Evolutionary conservation across 2,113 vertebrate genomes (phyloP).

Genomic region (Perca flavescens): DNA sequence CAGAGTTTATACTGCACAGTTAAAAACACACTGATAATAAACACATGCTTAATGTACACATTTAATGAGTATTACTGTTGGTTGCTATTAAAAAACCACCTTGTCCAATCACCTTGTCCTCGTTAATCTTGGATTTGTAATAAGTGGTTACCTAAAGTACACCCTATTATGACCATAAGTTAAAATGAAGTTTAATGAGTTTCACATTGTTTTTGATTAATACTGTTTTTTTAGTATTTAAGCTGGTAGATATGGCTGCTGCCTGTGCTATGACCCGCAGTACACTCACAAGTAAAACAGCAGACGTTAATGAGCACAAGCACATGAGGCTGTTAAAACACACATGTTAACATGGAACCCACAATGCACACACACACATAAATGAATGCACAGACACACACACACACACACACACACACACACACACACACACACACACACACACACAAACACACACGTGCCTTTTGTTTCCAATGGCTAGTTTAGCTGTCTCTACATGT

Average conservation of each 20-base stretch:
- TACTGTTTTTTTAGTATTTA: constrained; percentile 57
- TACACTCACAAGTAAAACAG: constrained; percentile 62
- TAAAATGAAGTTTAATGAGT: constrained; percentile 58
- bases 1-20: not conserved
- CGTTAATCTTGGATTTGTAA: constrained; percentile 19
- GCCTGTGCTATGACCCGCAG: constrained; percentile 61
- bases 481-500: constrained; percentile 82
- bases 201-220: constrained; percentile 56
- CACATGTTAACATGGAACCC: constrained; percentile 62
- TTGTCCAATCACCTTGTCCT: not conserved
- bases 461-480: constrained; percentile 72
- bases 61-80: not conserved
- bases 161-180: constrained; percentile 11
- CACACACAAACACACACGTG: constrained; percentile 10
- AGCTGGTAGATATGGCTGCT: constrained; percentile 49
- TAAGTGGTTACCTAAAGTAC: not conserved
- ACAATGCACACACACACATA: constrained; percentile 41
- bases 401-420: constrained; percentile 33
- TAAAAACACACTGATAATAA: not conserved
- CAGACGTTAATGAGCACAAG: constrained; percentile 74
- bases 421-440: constrained; percentile 10
- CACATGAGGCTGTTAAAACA: constrained; percentile 58
- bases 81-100: not conserved
- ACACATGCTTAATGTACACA: not conserved
- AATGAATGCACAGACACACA: constrained; percentile 27